A percentile compares a stretch with the other conserved stretches of the same genome.
Conservation (phyloP, 2,888 invertebrate genomes). For the Stomorhina lunata region DNA sequence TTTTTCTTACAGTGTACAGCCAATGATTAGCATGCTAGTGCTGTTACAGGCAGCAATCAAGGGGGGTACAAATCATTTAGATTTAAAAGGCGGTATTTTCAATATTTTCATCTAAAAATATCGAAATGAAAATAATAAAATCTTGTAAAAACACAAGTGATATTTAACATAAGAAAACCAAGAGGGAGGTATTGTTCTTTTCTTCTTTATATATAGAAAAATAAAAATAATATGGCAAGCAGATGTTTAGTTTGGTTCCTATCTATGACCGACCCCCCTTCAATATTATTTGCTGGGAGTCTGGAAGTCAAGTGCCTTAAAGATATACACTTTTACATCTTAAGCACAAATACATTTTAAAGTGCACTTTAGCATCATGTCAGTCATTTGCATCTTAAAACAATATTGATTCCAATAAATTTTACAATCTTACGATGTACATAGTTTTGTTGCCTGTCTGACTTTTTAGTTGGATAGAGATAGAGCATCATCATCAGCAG, state of each 20-base stretch:
- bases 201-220: neutral
- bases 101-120: constrained; percentile 61
- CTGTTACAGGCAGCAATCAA: neutral
- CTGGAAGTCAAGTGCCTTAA: constrained; percentile 27
- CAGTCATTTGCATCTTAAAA: constrained; percentile 3
- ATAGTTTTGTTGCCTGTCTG: neutral
- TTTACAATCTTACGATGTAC: neutral
- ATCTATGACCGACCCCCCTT: constrained; percentile 18
- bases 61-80: neutral
- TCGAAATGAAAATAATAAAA: constrained; percentile 21
- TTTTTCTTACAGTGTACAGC: constrained; percentile 13
- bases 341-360: neutral
- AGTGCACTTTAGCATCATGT: constrained; percentile 11
- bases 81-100: constrained; percentile 1
- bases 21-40: no score
- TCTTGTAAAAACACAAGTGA: neutral
- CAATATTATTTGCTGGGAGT: constrained; percentile 9
- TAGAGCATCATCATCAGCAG: neutral
- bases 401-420: constrained; percentile 40
- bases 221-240: constrained; percentile 67
- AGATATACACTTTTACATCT: neutral
- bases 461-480: neutral
- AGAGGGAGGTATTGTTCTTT: neutral
- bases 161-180: no score
- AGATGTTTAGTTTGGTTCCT: constrained; percentile 67